phyloP scores from a whole-genome alignment of 2,113 vertebrate genomes.

The Callospermophilus lateralis region DNA sequence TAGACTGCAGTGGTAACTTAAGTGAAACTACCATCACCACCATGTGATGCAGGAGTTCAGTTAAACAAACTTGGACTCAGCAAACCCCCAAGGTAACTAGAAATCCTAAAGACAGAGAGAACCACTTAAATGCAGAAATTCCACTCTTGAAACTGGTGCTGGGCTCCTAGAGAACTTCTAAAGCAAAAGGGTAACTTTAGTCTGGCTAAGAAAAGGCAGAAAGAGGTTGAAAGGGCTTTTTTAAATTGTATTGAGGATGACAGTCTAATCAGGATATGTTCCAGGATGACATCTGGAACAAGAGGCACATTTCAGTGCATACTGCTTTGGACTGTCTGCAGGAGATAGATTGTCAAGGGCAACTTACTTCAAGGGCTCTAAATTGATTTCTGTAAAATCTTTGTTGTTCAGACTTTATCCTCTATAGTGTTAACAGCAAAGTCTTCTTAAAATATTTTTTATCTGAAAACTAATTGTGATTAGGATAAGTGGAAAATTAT shows the following conservation, averaged over 20 bases:
- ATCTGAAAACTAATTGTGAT: not conserved
- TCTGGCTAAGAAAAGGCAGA: not conserved
- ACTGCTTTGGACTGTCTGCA: not conserved
- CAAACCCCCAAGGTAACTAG: not conserved
- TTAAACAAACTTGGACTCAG: not conserved
- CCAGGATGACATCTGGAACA: not conserved
- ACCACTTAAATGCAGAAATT: not conserved
- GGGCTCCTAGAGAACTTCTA: not conserved
- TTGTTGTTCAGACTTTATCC: not conserved
- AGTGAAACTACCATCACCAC: not conserved
- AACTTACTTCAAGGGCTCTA: not conserved
- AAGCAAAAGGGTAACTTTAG: not conserved
- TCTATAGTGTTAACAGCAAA: not conserved
- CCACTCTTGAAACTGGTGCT: not conserved
- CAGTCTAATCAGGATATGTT: not conserved
- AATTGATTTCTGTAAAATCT: not conserved
- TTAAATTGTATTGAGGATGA: rapidly evolving
- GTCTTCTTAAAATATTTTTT: not conserved
- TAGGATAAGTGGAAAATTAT: not conserved
- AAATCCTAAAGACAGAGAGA: not conserved
- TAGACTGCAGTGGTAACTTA: not conserved
- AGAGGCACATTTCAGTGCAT: rapidly evolving
- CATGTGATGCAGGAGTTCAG: rapidly evolving
- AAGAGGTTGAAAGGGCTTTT: not conserved
- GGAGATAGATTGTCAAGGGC: not conserved